Evolutionary conservation across 2,797 vertebrate genomes (phyloP), one percentile per base, ranked within the genome.

Genomic region (Bradypodion pumilum): DNA sequence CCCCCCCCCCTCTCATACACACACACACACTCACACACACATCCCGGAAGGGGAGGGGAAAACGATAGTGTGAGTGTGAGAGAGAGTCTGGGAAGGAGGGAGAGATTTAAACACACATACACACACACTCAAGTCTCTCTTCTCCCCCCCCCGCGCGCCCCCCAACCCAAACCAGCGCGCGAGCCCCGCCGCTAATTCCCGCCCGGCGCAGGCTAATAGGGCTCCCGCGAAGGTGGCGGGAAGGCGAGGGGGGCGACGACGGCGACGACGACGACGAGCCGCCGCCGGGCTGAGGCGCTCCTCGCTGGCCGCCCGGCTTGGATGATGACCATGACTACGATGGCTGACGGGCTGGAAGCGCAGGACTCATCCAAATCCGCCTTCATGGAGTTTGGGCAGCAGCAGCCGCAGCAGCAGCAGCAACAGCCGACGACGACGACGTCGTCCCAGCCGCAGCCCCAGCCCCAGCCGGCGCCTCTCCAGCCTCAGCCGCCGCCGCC

Each of bases 291-390:
- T 93, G 95, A 94, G 93, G 89, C 92, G 94, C 94, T 94, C 44
- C 93, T 94, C 95, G 95, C 95, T 92, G 83, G 44, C 95, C 94
- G 97, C 97, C 97, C 97, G 97, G 97, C 96, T 98, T 99, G 98
- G 98, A 99, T 99, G 98, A 99, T 99, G 98, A 99, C 98, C 98
- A 99, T 99, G 98, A 99, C 98, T 96, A 97, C 98, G 97, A 98
- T 99, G 98, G 98, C 98, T 98, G 98, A 99, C 97, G 98, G 98
- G 97, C 97, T 99, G 97, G 98, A 99, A 95, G 97, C 97, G 96
- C 98, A 98, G 96, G 98, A 99, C 97, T 98, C 98, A 94, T 98
- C 98, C 96, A 99, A 99, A 97, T 98, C 98, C 92, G 98, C 98
- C 93, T 99, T 99, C 98, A 99, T 99, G 98, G 98, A 99, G 98